Evolutionary conservation across 2,113 vertebrate genomes (phyloP).

Genomic region (Podarcis muralis): DNA sequence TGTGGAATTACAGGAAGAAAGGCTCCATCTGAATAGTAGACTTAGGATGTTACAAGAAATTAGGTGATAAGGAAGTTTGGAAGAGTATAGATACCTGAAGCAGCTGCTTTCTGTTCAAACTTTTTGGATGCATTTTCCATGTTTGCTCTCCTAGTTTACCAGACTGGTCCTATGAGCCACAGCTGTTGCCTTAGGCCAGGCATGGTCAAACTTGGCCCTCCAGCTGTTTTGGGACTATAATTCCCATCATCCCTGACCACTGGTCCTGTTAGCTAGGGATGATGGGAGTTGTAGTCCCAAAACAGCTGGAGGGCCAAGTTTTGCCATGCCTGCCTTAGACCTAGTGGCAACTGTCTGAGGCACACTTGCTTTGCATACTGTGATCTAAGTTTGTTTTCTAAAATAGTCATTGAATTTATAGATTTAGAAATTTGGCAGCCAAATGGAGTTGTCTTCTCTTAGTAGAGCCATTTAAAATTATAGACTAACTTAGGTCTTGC

Average conservation of each 20-base stretch:
- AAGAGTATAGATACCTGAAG: background rate
- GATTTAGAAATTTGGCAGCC: background rate
- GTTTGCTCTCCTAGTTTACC: constrained; percentile 66
- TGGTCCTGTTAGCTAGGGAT: too few species aligned
- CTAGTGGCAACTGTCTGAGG: constrained; percentile 54
- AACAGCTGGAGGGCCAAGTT: too few species aligned
- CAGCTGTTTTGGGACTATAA: too few species aligned
- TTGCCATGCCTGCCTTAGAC: constrained; percentile 59
- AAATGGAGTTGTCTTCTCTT: background rate
- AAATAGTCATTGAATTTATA: background rate
- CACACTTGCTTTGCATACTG: constrained; percentile 55
- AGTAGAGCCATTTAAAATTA: too few species aligned
- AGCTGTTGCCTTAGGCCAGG: constrained; percentile 76
- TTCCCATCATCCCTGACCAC: too few species aligned
- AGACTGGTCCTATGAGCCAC: constrained; percentile 80
- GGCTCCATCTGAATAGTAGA: background rate
- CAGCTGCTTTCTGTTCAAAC: constrained; percentile 43
- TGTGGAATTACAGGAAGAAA: constrained; percentile 22
- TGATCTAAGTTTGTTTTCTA: constrained; percentile 47
- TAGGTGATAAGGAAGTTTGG: constrained; percentile 18
- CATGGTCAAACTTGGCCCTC: too few species aligned
- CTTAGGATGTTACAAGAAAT: background rate
- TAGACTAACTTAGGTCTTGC: too few species aligned
- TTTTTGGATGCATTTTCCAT: constrained; percentile 71
- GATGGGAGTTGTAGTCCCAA: too few species aligned